These are phyloP conservation scores for Poecilia wingei DNA, from an alignment of 2,797 vertebrate genomes.

Conservation along the genomic window DNA sequence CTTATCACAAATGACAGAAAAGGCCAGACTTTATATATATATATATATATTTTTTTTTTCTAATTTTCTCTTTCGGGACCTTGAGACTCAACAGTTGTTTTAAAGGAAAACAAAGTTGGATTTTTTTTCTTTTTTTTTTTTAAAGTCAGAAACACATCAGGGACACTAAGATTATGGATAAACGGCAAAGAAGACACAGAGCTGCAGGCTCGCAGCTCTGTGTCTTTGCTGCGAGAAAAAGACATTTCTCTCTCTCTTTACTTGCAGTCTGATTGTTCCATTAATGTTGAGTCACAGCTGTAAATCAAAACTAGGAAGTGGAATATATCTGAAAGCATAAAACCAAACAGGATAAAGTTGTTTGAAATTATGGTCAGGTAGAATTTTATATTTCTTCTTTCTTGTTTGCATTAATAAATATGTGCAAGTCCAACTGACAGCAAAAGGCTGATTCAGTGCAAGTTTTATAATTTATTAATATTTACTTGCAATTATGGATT, in stretches of 20 bases:
- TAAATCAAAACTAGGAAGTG: slow-evolving; percentile 62
- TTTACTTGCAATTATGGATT: background rate
- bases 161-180: slow-evolving; percentile 35
- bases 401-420: slow-evolving; percentile 22
- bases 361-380: slow-evolving; percentile 44
- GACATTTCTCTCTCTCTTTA: slow-evolving; percentile 45
- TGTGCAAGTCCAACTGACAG: background rate
- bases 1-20: slow-evolving; percentile 47
- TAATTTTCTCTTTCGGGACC: background rate
- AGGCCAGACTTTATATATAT: slow-evolving; percentile 15
- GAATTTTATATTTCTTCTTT: slow-evolving; percentile 41
- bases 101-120: slow-evolving; percentile 18
- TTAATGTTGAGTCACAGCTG: slow-evolving; percentile 63
- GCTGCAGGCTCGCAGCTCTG: slow-evolving; percentile 10
- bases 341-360: slow-evolving; percentile 41
- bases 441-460: background rate
- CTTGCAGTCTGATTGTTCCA: slow-evolving; percentile 58
- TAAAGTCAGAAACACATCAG: slow-evolving; percentile 6
- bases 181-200: slow-evolving; percentile 26
- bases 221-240: too few relatives aligned
- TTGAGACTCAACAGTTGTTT: background rate
- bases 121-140: slow-evolving; percentile 6
- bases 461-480: background rate
- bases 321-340: slow-evolving; percentile 50
- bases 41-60: too few relatives aligned